Base-by-base conservation (phyloP, 2,113 vertebrate genomes). In the Pomatostomus ruficeps region DNA sequence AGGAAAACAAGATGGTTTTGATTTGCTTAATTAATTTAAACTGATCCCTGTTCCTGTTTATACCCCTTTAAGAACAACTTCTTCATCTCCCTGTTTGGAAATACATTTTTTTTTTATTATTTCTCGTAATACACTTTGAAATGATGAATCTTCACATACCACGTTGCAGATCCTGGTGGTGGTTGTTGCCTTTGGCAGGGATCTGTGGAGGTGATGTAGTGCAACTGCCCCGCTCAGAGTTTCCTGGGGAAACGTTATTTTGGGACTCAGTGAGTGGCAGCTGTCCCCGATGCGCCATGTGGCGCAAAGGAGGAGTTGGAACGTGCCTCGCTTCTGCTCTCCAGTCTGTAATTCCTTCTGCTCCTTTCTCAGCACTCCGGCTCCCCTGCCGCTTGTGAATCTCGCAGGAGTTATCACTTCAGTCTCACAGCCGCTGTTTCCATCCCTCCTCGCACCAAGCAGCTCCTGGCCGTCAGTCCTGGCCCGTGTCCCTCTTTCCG, bases 281-380 rank as follows among this genome's bases (percentile, higher is more conserved):
- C 36, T 78, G 88, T 65, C 90, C 85, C 66, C 71, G 3, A 49
- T 65, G 7, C 51, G 61, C 73, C 89, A 54, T 58, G 85, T 85
- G 84, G 71, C 62, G n/a, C 9, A 10, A 70, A 76, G 81, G 28
- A 68, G 71, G 49, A 38, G 38, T 51, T 31, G 4, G 92, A 89
- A 74, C 7, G 16, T 49, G 49, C 66, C 63, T 93, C 33, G 46
- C 12, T 79, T 76, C 59, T 76, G 75, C 62, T 88, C 85, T 80
- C 38, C 52, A 70, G 48, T 36, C 45, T 78, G 80, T 76, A 89
- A 82, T 49, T 79, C 80, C 78, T 94, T 88, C 89, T 92, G 55
- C 66, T 79, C 74, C 62, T 28, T 45, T n/a, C 58, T 62, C 38
- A 54, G 45, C 89, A 15, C 66, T 85, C 74, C 31, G 31, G 11